Conservation (phyloP, 2,888 invertebrate species). For the Acrocyrtus sp. region DNA sequence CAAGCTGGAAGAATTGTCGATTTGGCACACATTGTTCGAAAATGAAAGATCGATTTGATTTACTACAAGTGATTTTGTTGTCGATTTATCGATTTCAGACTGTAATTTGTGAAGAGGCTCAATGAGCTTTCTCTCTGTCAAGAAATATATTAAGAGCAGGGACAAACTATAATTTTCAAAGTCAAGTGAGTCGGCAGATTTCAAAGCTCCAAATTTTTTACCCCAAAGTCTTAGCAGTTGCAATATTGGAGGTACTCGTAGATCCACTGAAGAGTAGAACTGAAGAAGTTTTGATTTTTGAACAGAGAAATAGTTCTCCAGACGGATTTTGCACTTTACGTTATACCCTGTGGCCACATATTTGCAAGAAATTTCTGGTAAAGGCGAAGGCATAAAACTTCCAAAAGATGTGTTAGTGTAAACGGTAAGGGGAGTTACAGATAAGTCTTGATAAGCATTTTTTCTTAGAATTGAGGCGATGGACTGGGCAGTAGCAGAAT, state of each 20-base stretch:
- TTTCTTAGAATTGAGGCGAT: slow-evolving; percentile 29
- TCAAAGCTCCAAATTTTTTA: slow-evolving; percentile 8
- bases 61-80: slow-evolving; percentile 32
- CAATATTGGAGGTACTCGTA: slow-evolving; percentile 37
- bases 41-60: slow-evolving; percentile 36
- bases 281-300: slow-evolving; percentile 29
- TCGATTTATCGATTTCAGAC: slow-evolving; percentile 14
- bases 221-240: slow-evolving; percentile 37
- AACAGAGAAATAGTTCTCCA: slow-evolving; percentile 42
- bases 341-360: slow-evolving; percentile 23
- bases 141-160: slow-evolving; percentile 27
- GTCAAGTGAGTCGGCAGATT: slow-evolving; percentile 22
- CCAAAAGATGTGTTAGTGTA: slow-evolving; percentile 33
- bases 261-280: slow-evolving; percentile 32
- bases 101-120: slow-evolving; percentile 30
- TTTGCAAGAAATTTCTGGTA: slow-evolving; percentile 44
- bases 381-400: slow-evolving; percentile 32
- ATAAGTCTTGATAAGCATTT: slow-evolving; percentile 30
- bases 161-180: slow-evolving; percentile 36
- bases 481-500: slow-evolving; percentile 21
- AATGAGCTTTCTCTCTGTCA: slow-evolving; percentile 36
- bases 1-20: neutral
- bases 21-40: slow-evolving; percentile 7
- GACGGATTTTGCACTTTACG: slow-evolving; percentile 31
- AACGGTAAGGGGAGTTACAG: slow-evolving; percentile 18